Base-by-base conservation (phyloP, 2,888 invertebrate genomes). In the Drosophila mimetica region DNA sequence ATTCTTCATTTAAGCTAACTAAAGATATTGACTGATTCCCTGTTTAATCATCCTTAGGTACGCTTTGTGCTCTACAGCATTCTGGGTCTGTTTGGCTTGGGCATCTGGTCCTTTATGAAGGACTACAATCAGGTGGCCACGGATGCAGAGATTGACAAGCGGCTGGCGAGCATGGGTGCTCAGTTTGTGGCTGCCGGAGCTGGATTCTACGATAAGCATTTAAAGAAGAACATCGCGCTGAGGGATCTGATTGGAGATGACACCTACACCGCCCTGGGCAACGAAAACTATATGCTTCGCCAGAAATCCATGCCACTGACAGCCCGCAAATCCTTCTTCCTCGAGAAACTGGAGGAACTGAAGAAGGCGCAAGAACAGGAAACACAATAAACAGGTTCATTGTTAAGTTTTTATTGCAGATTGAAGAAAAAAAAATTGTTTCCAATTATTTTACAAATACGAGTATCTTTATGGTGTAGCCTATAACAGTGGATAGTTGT, bases 201-300 rank as follows among this genome's bases (percentile, higher is more conserved):
- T 30, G 94, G 95, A 89, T 97, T 94, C 92, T 97, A 97, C 89
- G 93, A 94, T 25, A 96, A 96, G 92, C 89, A 94, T 25, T 89
- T 96, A 37, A 92, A 94, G 77, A 94, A 95, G 89, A 97, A 97
- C 90, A 93, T 94, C 81, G 96, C 96, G 0, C 90, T 97, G 16
- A 92, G 94, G 77, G 71, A 76, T 16, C 47, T 88, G 0, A 74
- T 88, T 53, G 95, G 95, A 0, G 93, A 94, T 83, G 92, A 90
- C 7, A 91, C 93, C 51, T 96, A 94, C 88, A 94, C 94, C 32
- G 93, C 92, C 44, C 88, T 93, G 69, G 97, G 97, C 9, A 96
- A 97, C 92, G 94, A 95, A 83, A 94, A 94, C 85, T 94, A 92
- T 89, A 91, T 94, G 14, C 64, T 96, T 50, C 92, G 96, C 53